A percentile compares a stretch with the other conserved stretches of the same genome.
These are phyloP conservation scores for Centropus bengalensis DNA, from an alignment of 2,113 vertebrate species.

Conservation along the genomic window DNA sequence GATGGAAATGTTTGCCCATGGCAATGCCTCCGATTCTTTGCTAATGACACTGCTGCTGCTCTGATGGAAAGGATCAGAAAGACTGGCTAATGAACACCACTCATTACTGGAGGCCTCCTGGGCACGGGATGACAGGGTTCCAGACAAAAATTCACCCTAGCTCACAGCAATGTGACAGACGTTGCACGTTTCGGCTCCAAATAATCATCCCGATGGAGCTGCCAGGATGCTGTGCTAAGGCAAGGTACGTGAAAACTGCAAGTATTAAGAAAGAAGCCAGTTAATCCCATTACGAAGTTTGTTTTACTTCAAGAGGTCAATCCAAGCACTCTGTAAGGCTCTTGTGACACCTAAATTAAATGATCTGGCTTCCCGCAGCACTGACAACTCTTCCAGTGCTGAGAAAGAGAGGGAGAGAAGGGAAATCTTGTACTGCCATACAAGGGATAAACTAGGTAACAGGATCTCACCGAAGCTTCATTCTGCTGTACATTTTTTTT, in stretches of 20 bases:
- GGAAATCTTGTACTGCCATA: background rate
- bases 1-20: background rate
- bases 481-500: background rate
- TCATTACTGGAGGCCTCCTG: slow-evolving; percentile 56
- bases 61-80: slow-evolving; percentile 55
- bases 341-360: slow-evolving; percentile 24
- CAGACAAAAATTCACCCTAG: slow-evolving; percentile 39
- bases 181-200: background rate
- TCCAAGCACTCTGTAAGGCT: background rate
- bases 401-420: background rate
- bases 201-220: background rate
- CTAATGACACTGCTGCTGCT: slow-evolving; percentile 28
- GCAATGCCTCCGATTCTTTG: slow-evolving; percentile 13
- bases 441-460: background rate
- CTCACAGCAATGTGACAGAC: slow-evolving; percentile 49
- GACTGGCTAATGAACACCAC: slow-evolving; percentile 68
- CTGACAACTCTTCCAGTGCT: background rate
- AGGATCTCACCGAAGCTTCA: background rate
- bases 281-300: slow-evolving; percentile 60
- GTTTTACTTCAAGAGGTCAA: slow-evolving; percentile 43
- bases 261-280: slow-evolving; percentile 16
- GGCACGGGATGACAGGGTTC: slow-evolving; percentile 23
- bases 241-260: background rate
- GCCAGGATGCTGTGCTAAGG: background rate
- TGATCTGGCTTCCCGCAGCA: background rate